These are phyloP conservation scores for Lemur catta DNA, from an alignment of 2,797 vertebrate genomes.

Conservation along the genomic window DNA sequence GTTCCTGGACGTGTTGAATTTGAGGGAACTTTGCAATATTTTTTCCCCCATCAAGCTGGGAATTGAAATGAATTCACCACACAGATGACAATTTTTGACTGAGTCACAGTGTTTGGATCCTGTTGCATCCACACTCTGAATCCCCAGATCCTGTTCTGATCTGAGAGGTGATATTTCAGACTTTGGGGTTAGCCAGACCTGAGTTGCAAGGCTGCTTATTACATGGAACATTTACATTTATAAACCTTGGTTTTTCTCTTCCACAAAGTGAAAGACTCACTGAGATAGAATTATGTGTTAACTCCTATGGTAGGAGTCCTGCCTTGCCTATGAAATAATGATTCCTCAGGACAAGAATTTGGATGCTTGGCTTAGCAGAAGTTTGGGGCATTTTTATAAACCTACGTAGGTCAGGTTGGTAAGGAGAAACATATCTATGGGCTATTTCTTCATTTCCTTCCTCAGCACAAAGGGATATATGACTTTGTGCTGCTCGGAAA, in stretches of 20 bases:
- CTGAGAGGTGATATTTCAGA: not conserved
- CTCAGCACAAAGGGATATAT: not conserved
- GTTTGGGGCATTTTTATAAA: not conserved
- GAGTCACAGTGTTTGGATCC: not conserved
- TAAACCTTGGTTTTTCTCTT: not conserved
- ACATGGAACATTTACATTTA: not conserved
- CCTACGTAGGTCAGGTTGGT: not conserved
- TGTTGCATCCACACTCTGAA: not conserved
- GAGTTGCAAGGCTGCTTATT: not conserved
- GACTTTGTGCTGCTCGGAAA: not conserved
- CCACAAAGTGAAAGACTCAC: not conserved
- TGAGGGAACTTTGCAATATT: not conserved
- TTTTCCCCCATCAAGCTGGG: not conserved
- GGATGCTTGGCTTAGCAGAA: not conserved
- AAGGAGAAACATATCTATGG: not conserved
- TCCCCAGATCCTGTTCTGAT: not conserved
- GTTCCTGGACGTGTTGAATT: not conserved
- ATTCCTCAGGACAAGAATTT: not conserved
- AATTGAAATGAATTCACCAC: not conserved
- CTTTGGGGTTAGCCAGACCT: not conserved
- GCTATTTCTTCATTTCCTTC: not conserved
- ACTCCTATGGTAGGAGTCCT: not conserved
- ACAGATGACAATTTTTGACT: not conserved
- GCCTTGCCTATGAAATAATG: not conserved
- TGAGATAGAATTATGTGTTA: not conserved